A percentile compares a stretch with the other conserved stretches of the same genome.
phyloP scores from a whole-genome alignment of 1,140 invertebrate species.

The Dendrolimus kikuchii region DNA sequence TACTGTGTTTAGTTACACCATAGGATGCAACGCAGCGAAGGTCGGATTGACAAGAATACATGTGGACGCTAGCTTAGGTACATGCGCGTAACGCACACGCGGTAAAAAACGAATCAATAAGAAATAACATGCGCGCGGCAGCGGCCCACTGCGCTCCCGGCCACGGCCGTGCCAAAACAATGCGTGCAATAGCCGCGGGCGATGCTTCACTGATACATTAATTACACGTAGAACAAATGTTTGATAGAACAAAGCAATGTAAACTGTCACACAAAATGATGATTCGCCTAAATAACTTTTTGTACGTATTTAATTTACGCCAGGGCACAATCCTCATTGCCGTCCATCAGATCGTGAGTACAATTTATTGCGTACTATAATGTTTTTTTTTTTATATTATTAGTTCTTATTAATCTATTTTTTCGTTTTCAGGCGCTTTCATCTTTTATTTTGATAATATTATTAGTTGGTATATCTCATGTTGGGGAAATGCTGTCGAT shows the following conservation, averaged over 20 bases:
- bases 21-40: slow-evolving; percentile 1
- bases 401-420: slow-evolving; percentile 8
- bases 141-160: background rate
- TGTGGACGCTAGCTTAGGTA: background rate
- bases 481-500: slow-evolving; percentile 56
- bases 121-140: slow-evolving; percentile 45
- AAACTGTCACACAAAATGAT: slow-evolving; percentile 56
- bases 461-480: slow-evolving; percentile 59
- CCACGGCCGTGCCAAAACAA: slow-evolving; percentile 27
- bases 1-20: no score
- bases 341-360: slow-evolving; percentile 67
- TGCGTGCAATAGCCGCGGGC: slow-evolving; percentile 32
- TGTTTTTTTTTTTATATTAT: slow-evolving; percentile 2
- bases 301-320: slow-evolving; percentile 63
- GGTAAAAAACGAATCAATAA: slow-evolving; percentile 48
- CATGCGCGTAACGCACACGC: slow-evolving; percentile 36
- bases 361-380: slow-evolving; percentile 4
- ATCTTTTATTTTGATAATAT: slow-evolving; percentile 56
- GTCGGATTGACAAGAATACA: background rate
- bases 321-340: slow-evolving; percentile 65
- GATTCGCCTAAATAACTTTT: slow-evolving; percentile 62
- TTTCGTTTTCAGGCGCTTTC: slow-evolving; percentile 52
- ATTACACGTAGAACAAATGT: slow-evolving; percentile 39
- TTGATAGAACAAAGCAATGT: slow-evolving; percentile 56
- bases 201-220: slow-evolving; percentile 37